Evolutionary conservation across 2,113 vertebrate genomes (phyloP).

Genomic region (Chionomys nivalis): DNA sequence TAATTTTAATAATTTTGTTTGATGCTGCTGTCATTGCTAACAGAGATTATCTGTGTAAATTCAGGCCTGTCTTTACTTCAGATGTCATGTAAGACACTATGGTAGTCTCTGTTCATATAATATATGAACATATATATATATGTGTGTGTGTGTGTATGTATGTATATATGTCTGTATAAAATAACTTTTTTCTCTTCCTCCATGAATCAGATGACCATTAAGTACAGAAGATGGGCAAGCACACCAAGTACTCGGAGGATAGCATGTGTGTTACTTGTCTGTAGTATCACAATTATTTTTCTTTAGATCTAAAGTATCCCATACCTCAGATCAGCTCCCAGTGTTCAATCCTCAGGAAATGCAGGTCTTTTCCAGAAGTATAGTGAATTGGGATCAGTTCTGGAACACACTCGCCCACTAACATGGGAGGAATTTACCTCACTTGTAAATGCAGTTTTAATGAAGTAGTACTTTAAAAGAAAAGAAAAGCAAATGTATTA

Average conservation of each 20-base stretch:
- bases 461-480: background rate
- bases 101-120: background rate
- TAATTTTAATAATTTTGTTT: background rate
- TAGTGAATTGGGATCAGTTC: background rate
- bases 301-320: constrained; percentile 11
- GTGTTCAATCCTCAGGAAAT: background rate
- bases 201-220: constrained; percentile 13
- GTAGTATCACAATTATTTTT: background rate
- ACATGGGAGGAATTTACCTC: background rate
- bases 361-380: background rate
- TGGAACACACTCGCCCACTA: background rate
- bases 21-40: background rate
- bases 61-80: background rate
- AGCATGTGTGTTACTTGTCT: constrained; percentile 30
- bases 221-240: background rate
- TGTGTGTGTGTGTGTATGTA: too few species aligned
- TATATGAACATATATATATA: background rate
- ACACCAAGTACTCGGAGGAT: background rate
- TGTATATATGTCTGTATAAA: background rate
- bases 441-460: constrained; percentile 33
- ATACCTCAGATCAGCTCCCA: background rate
- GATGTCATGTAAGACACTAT: background rate
- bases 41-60: constrained; percentile 3
- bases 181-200: background rate
- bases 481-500: background rate